Evolutionary conservation across 2,888 invertebrate species (phyloP).

Genomic region (Carabus problematicus): DNA sequence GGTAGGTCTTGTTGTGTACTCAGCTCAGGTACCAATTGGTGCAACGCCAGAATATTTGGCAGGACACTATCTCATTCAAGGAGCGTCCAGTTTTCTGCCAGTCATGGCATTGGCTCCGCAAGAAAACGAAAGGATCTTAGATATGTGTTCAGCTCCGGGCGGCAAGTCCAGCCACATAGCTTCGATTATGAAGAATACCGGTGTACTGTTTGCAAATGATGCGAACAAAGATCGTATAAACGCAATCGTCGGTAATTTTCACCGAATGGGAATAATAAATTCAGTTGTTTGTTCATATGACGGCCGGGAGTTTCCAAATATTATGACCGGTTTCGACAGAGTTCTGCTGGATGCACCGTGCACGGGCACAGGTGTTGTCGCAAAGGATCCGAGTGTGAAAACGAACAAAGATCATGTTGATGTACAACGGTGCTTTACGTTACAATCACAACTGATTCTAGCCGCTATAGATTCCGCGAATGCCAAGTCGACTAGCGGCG

Average conservation of each 20-base stretch:
- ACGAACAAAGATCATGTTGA: conserved; percentile 88
- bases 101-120: conserved; percentile 98
- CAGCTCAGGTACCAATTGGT: conserved; percentile 94
- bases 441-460: conserved; percentile 90
- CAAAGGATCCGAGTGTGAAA: conserved; percentile 97
- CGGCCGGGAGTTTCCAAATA: conserved; percentile 83
- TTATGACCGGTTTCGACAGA: conserved; percentile 92
- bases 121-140: conserved; percentile 91
- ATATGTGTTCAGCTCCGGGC: conserved; percentile 98
- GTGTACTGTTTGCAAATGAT: conserved; percentile 95
- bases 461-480: conserved; percentile 97
- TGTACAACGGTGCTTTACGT: conserved; percentile 87
- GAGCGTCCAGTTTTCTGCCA: conserved; percentile 95
- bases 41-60: conserved; percentile 99
- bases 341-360: conserved; percentile 98
- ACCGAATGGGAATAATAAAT: conserved; percentile 94
- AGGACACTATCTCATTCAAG: conserved; percentile 96
- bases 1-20: conserved; percentile 95
- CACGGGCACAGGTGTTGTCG: conserved; percentile 96
- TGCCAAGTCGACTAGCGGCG: conserved; percentile 90
- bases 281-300: conserved; percentile 89
- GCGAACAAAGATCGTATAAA: conserved; percentile 87
- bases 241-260: conserved; percentile 95
- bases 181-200: conserved; percentile 98
- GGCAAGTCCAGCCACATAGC: conserved; percentile 99